Base-by-base conservation (phyloP, 2,797 vertebrate genomes). In the Schizopygopsis malacanthus region DNA sequence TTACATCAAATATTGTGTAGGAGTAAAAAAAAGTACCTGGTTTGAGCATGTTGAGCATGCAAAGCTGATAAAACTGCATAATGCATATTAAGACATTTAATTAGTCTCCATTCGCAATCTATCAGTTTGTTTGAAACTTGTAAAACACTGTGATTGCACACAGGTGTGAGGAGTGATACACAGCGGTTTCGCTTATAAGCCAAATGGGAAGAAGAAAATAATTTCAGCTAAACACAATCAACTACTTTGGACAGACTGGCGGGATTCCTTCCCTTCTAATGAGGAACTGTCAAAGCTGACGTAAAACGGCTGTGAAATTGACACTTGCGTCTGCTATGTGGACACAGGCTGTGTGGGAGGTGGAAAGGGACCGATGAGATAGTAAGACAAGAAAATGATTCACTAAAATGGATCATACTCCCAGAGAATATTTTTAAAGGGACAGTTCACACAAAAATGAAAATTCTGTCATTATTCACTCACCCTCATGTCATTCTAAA, bases 151-250 rank as follows among this genome's bases (percentile, higher is more conserved):
- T 52, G 77, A 84, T 67, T 81, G 72, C 65, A 45, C 71, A 59
- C 56, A 86, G 84, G 84, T 73, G 88, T 80, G 72, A 54, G 77
- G 43, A 41, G 65, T n/a, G 18, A 79, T 52, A 71, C 15, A 52
- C 28, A 47, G 43, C 47, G 15, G 41, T 61, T 33, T 28, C 22
- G 7, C 85, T 83, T 71, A 70, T 72, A 52, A 56, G 67, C 47
- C 69, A 41, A 20, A 50, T 84, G 82, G 50, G 71, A 87, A 76
- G 9, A 22, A 81, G 61, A 81, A 82, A 54, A 87, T 87, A 39
- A 87, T 81, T 84, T 67, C 78, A 70, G 47, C 61, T 84, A 81
- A 87, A 87, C 73, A 75, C 73, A 80, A 87, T 87, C 78, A 84
- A 81, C 77, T 84, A 76, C 7, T 8, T 61, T 11, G 33, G 78